Conservation (phyloP, 2,888 invertebrate species). For the Harpalus rufipes region DNA sequence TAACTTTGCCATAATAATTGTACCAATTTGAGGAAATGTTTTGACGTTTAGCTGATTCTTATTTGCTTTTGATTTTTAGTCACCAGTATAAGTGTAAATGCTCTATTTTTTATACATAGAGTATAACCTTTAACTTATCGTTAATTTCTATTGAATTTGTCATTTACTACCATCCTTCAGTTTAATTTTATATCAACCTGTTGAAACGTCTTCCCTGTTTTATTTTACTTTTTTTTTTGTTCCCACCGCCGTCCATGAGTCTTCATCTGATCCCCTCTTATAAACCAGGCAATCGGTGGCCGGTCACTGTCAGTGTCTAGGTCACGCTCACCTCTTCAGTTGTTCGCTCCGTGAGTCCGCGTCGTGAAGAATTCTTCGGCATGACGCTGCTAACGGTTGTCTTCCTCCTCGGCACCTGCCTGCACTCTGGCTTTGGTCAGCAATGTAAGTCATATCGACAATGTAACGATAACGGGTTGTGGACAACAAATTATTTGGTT, state of each 20-base stretch:
- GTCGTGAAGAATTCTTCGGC: constrained; percentile 29
- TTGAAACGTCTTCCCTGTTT: no score
- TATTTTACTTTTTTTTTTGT: no score
- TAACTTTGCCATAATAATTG: no score
- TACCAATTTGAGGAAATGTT: no score
- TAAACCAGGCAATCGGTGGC: constrained; percentile 10
- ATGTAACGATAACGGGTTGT: background rate
- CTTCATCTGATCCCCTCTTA: constrained; percentile 34
- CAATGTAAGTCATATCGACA: constrained; percentile 48
- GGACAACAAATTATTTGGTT: background rate
- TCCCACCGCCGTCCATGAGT: background rate
- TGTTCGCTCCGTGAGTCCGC: background rate
- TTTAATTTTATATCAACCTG: no score
- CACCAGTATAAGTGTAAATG: no score
- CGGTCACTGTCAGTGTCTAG: constrained; percentile 65
- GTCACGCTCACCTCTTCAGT: constrained; percentile 58
- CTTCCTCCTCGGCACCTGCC: constrained; percentile 26
- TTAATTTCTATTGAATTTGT: no score
- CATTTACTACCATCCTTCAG: no score
- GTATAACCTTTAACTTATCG: no score
- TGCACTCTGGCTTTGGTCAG: constrained; percentile 48
- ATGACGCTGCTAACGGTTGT: constrained; percentile 56
- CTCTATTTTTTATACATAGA: no score
- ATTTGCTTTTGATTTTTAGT: no score
- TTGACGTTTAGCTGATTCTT: no score